Conservation (phyloP, 1,140 invertebrate genomes). For the Drosophila nannoptera region DNA sequence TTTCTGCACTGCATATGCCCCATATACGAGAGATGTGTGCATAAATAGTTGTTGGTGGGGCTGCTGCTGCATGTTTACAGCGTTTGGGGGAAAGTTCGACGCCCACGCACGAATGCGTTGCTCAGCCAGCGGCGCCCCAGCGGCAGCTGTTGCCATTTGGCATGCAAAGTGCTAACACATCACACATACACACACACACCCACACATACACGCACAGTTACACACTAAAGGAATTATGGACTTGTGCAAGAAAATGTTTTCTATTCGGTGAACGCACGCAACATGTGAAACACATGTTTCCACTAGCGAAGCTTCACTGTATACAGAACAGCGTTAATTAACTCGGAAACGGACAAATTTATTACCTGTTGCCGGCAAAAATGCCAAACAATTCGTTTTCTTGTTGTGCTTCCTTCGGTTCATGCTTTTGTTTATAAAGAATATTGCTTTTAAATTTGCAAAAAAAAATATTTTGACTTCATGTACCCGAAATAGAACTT, state of each 20-base stretch:
- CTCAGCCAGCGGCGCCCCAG: slow-evolving; percentile 39
- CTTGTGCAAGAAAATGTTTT: slow-evolving; percentile 29
- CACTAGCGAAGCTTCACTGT: slow-evolving; percentile 16
- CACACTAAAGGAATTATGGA: slow-evolving; percentile 18
- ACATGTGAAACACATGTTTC: slow-evolving; percentile 43
- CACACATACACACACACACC: background rate
- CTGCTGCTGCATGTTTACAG: slow-evolving; percentile 48
- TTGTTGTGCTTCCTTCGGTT: slow-evolving; percentile 18
- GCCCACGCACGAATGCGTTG: slow-evolving; percentile 69
- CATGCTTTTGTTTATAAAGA: slow-evolving; percentile 20
- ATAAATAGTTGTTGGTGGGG: slow-evolving; percentile 55
- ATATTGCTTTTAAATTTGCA: slow-evolving; percentile 8
- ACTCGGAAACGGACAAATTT: slow-evolving; percentile 52
- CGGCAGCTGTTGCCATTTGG: slow-evolving; percentile 14
- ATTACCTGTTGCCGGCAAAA: slow-evolving; percentile 37
- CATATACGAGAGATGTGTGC: slow-evolving; percentile 10
- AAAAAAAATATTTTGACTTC: slow-evolving; percentile 27
- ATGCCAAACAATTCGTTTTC: slow-evolving; percentile 6
- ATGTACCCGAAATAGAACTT: slow-evolving; percentile 21
- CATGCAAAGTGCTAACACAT: slow-evolving; percentile 31
- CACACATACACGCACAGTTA: background rate
- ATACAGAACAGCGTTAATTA: slow-evolving; percentile 46
- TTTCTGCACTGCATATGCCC: background rate
- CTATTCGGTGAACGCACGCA: slow-evolving; percentile 47
- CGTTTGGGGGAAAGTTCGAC: slow-evolving; percentile 56